Evolutionary conservation across 2,888 invertebrate genomes (phyloP), one percentile per base, ranked within the genome.

Genomic region (Drosophila falleni): DNA sequence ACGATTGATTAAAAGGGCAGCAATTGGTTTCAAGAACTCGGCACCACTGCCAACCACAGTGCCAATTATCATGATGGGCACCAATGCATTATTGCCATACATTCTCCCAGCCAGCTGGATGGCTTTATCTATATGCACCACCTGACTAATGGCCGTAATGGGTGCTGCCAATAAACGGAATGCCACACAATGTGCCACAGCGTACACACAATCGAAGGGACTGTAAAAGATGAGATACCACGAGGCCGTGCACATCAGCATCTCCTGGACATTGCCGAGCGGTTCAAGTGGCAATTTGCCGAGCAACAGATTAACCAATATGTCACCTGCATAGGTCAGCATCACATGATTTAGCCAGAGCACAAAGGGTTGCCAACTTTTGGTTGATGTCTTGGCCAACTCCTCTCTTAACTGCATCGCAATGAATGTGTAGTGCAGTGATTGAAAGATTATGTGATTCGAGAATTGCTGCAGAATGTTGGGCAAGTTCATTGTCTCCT

Each of bases 171-270:
- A n/a, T 8, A 84, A 3, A 5, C 76, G 84, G 19, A 76, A 84
- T n/a, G 50, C 11, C 9, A 58, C 15, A 1, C 65, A 62, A 6
- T 58, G 26, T n/a, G 76, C 80, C 63, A 78, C 1, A 0, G 15
- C 10, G 26, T 71, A 49, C 1, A 47, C 78, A 8, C 71, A 37
- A 16, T 86, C 87, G 33, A 68, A 72, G 37, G 86, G 88, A 42
- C 76, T 78, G 23, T 86, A 86, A 62, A 86, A 86, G 5, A 86
- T 67, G 26, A 82, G 44, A 55, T 86, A 86, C 86, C 86, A 86
- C 16, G 74, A 62, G 0, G 61, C 16, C 0, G 87, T 71, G 35
- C 75, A 72, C 0, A 88, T 26, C 5, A 80, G 9, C 2, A 86
- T 60, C 33, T 86, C 86, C 10, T 71, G 53, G 0, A 64, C 31